Evolutionary conservation across 2,797 vertebrate genomes (phyloP).

Genomic region (Neostethus bicornis): DNA sequence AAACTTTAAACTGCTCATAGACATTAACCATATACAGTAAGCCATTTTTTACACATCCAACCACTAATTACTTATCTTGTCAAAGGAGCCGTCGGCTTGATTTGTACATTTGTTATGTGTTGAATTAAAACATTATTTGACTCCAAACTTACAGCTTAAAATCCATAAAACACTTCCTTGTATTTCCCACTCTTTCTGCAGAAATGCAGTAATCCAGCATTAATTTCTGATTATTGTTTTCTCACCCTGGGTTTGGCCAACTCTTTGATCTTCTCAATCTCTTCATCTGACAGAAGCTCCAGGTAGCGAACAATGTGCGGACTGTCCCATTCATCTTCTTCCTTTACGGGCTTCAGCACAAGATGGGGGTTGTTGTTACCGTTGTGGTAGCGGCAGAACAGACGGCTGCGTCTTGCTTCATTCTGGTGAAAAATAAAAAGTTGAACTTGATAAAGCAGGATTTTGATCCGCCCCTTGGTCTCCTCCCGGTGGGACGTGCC

Average conservation of each 20-base stretch:
- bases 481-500: no score
- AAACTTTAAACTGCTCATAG: no score
- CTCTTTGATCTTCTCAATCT: constrained; percentile 92
- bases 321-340: constrained; percentile 98
- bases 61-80: no score
- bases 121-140: no score
- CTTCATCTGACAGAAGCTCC: constrained; percentile 85
- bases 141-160: not conserved
- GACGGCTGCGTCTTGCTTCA: constrained; percentile 83
- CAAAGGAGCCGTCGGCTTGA: no score
- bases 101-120: no score
- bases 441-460: no score
- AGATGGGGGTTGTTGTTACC: constrained; percentile 86
- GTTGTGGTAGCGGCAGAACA: constrained; percentile 91
- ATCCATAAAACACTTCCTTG: no score
- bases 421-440: constrained; percentile 72
- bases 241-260: constrained; percentile 93
- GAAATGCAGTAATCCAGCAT: not conserved
- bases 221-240: not conserved
- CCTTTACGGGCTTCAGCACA: constrained; percentile 88
- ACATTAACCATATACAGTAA: no score
- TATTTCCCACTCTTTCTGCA: no score
- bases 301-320: constrained; percentile 94
- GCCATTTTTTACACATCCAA: no score
- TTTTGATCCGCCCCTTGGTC: no score